Conservation (phyloP, 2,888 invertebrate genomes). For the Leucania comma region DNA sequence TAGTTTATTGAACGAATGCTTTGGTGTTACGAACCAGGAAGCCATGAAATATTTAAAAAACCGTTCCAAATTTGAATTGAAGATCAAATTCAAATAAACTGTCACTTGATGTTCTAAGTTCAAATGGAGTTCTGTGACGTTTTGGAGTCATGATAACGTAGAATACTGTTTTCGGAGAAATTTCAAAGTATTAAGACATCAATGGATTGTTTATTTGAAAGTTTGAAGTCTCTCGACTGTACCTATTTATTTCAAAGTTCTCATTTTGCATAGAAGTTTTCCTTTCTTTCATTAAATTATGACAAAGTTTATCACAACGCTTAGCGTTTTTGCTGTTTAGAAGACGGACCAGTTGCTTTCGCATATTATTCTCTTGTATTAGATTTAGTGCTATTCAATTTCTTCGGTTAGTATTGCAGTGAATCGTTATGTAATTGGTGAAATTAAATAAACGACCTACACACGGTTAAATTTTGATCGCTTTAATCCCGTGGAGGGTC, state of each 20-base stretch:
- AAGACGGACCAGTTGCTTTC: no score
- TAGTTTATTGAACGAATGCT: not conserved
- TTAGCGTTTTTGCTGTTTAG: no score
- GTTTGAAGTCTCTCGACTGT: not conserved
- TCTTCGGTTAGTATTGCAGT: no score
- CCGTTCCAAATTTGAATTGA: conserved; percentile 24
- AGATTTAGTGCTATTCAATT: no score
- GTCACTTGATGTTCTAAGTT: conserved; percentile 49
- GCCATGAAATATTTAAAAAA: not conserved
- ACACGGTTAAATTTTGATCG: no score
- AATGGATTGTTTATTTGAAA: not conserved
- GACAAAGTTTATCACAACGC: no score
- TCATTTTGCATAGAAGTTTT: not conserved
- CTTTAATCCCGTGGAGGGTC: no score
- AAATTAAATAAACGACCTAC: no score
- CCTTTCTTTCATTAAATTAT: no score
- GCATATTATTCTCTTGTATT: no score
- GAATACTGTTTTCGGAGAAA: conserved; percentile 12
- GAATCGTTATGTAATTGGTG: no score
- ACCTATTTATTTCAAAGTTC: not conserved
- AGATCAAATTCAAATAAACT: conserved; percentile 42
- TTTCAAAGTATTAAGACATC: conserved; percentile 15
- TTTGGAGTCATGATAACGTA: conserved; percentile 8
- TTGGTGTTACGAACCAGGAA: not conserved
- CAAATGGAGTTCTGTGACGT: conserved; percentile 47